Evolutionary conservation across 2,797 vertebrate genomes (phyloP).

Genomic region (Neopelma chrysocephalum): DNA sequence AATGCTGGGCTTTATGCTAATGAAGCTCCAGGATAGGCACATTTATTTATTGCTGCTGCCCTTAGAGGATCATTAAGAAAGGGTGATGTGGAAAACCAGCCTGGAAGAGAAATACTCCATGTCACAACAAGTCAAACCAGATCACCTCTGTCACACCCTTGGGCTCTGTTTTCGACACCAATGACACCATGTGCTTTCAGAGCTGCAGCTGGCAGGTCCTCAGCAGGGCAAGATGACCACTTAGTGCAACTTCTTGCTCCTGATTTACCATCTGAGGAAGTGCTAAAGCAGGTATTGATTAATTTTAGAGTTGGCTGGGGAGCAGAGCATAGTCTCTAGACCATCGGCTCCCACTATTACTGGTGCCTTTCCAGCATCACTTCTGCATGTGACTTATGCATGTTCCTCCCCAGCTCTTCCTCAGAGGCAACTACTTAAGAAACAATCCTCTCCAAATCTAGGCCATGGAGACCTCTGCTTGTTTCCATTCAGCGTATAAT

Average conservation of each 20-base stretch:
- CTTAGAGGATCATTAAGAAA: background rate
- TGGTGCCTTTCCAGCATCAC: background rate
- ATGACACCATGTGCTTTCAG: background rate
- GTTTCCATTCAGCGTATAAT: conserved; percentile 15
- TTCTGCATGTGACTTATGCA: background rate
- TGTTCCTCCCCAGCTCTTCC: background rate
- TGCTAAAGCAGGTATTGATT: background rate
- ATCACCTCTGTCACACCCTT: background rate
- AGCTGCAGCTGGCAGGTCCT: background rate
- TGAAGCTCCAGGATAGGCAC: background rate
- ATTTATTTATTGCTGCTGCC: background rate
- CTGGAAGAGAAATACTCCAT: background rate
- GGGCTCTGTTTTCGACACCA: background rate
- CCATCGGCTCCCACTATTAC: background rate
- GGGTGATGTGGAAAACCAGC: background rate
- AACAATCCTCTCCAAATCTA: background rate
- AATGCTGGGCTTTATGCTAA: background rate
- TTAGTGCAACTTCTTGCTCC: background rate
- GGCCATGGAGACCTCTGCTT: background rate
- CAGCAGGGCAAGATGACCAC: background rate
- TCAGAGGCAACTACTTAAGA: background rate
- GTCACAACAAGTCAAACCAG: background rate
- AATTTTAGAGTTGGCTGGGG: background rate
- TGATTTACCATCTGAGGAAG: background rate
- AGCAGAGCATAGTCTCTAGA: background rate